Evolutionary conservation across 2,797 vertebrate genomes (phyloP), one percentile per base, ranked within the genome.

Genomic region (Antennarius maculatus): DNA sequence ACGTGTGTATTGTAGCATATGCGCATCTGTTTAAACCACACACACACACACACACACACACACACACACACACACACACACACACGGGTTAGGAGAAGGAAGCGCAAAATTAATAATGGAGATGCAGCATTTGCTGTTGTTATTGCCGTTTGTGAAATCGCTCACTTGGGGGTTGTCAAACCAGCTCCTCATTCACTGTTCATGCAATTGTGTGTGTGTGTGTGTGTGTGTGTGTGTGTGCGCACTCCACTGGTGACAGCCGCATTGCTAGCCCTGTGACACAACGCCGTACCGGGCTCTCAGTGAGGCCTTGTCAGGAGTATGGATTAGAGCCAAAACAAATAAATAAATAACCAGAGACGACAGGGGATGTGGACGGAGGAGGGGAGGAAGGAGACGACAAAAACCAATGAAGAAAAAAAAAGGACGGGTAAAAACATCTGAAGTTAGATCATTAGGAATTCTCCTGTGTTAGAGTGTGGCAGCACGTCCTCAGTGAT

Each of bases 81-180:
- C 54, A 71, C 41, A 70, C 23, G 11, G 55, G 55, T 50, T 46
- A 53, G 41, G 66, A 76, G 56, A 74, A 76, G 50, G 65, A 82
- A 71, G 61, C 70, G 52, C 60, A 87, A 85, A 71, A 86, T 80
- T 79, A 88, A 80, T 76, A 66, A 75, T 72, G 77, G 61, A 82
- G 74, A 67, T 68, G 78, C 81, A 77, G 72, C 84, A 74, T 77
- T 34, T 79, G 71, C 75, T 81, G 81, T 84, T 88, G 54, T 89
- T 86, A 84, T 87, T 88, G 82, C 80, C 77, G 83, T 89, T 89
- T 87, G 84, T 80, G 61, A 85, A 88, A 84, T 80, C 14, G 78
- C 84, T 87, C 86, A 72, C 72, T 86, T 57, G 86, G 82, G 78
- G 79, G 84, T 83, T 80, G 88, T 88, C 83, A 78, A 61, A 84